Base-by-base conservation (phyloP, 2,797 vertebrate genomes). In the Leptoclinus maculatus region DNA sequence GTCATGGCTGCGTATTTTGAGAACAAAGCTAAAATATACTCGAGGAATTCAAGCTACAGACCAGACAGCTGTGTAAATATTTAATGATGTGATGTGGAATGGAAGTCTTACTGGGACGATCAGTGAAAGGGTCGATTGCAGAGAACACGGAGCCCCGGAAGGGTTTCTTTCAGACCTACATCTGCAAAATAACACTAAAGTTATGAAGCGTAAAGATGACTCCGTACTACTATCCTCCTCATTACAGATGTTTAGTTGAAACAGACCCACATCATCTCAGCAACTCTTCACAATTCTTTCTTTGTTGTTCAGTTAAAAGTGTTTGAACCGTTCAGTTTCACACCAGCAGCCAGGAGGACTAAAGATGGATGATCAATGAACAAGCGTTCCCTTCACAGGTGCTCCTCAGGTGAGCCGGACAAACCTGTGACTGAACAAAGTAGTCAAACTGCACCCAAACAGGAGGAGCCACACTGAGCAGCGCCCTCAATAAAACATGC, bases 381-480 rank as follows among this genome's bases (percentile, higher is more conserved):
- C 12, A 74, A 51, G 6, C n/a, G 29, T 56, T 79, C 9, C 59
- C 36, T 47, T 21, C 25, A 27, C 10, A 27, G n/a, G 0, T 3
- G 39, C n/a, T 36, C 39, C 1, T 10, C 54, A 41, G n/a, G 9
- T 5, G 53, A 88, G 47, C 51, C 23, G 8, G 70, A 87, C 32
- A 56, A 87, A 88, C 87, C 71, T 63, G 83, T 68, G 68, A 63
- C 77, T 0, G n/a, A 68, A 65, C 53, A 39, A 60, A 39, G 25
- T 14, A 11, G 54, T 13, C 23, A 39, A 69, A 27, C 69, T 76
- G 66, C 74, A 75, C 59, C 74, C 62, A 83, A 76, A 83, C 82
- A 80, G 58, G 80, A 74, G 59, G 66, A 84, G 68, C 82, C 71
- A 53, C 75, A 78, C n/a, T 19, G 54, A 65, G 62, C 12, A 8